Conservation (phyloP, 2,888 invertebrate species). For the Periphyllus acericola region DNA sequence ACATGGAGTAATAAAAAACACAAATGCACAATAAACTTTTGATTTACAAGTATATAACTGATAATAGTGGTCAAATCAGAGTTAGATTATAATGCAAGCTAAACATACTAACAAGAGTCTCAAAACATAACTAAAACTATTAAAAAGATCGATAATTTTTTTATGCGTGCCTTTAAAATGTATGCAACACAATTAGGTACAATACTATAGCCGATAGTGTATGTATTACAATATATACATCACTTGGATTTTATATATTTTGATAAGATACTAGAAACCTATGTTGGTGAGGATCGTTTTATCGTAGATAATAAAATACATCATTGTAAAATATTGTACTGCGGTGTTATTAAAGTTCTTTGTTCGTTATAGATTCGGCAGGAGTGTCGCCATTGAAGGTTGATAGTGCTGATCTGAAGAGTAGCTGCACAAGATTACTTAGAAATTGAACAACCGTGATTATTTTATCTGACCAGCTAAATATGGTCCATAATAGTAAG, state of each 20-base stretch:
- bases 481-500: conserved; percentile 70
- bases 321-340: background rate
- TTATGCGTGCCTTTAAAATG: background rate
- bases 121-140: background rate
- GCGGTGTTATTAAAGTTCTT: conserved; percentile 34
- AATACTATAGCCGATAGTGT: too few species aligned
- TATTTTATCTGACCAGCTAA: conserved; percentile 44
- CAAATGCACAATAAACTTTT: background rate
- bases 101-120: background rate
- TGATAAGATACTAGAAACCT: background rate
- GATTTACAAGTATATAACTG: background rate
- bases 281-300: background rate
- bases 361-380: conserved; percentile 1
- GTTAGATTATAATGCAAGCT: background rate
- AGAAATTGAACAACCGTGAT: background rate
- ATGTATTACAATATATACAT: too few species aligned
- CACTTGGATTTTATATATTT: background rate
- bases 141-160: background rate
- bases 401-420: conserved; percentile 25
- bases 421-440: background rate
- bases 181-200: too few species aligned
- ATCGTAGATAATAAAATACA: background rate
- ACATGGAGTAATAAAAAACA: background rate
- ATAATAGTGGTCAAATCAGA: background rate
- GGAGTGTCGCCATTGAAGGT: background rate